Percentiles rank a stretch among this genome's conserved stretches.
These are phyloP conservation scores for Eriosoma lanigerum DNA, from an alignment of 1,140 invertebrate species.

Conservation along the genomic window DNA sequence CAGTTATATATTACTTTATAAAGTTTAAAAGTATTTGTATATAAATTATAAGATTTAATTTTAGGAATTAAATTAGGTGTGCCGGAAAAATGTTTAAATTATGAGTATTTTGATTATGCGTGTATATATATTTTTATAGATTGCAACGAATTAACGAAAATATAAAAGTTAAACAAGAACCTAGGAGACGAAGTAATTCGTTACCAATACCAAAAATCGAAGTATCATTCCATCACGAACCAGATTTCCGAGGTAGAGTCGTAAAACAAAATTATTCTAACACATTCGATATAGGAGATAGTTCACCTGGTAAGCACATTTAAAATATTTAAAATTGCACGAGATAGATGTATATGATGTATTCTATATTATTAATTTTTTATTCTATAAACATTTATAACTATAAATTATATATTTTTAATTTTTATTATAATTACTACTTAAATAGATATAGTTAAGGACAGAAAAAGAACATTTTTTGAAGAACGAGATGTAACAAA, in stretches of 20 bases:
- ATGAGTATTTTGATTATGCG: too few relatives aligned
- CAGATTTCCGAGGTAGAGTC: conserved; percentile 65
- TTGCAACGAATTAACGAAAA: conserved; percentile 80
- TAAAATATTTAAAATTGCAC: neutral
- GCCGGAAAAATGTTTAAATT: too few relatives aligned
- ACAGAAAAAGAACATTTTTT: conserved; percentile 49
- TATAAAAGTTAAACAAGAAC: conserved; percentile 70
- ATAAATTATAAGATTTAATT: too few relatives aligned
- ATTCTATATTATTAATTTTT: too few relatives aligned
- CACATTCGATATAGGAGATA: conserved; percentile 64
- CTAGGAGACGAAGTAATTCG: conserved; percentile 83
- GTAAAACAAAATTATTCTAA: conserved; percentile 76
- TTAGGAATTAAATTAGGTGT: too few relatives aligned
- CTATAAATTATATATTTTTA: too few relatives aligned
- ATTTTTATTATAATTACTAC: neutral
- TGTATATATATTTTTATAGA: conserved; percentile 59
- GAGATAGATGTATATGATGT: too few relatives aligned
- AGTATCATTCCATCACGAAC: conserved; percentile 78
- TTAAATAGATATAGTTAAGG: conserved; percentile 36
- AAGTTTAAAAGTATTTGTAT: too few relatives aligned
- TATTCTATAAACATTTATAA: too few relatives aligned
- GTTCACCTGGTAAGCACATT: conserved; percentile 31
- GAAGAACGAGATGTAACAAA: conserved; percentile 51
- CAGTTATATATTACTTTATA: too few relatives aligned
- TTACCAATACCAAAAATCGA: conserved; percentile 91